Conservation (phyloP, 2,888 invertebrate genomes). For the Callosobruchus maculatus region DNA sequence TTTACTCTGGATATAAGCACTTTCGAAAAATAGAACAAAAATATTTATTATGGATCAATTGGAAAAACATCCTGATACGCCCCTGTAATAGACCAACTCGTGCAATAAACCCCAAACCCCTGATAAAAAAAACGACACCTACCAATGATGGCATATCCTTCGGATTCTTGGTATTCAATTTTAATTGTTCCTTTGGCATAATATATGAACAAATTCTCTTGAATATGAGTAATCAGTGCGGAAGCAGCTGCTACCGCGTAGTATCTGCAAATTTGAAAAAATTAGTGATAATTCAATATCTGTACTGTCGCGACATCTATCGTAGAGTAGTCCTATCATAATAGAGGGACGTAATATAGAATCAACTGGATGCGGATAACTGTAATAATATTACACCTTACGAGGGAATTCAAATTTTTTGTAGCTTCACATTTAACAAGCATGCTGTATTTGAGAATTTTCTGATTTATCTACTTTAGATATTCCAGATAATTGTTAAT, state of each 20-base stretch:
- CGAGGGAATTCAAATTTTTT: background rate
- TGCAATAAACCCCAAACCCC: no score
- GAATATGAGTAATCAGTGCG: slow-evolving; percentile 80
- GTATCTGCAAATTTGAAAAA: slow-evolving; percentile 56
- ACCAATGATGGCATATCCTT: slow-evolving; percentile 83
- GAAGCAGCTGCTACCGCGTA: slow-evolving; percentile 83
- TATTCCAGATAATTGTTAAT: no score
- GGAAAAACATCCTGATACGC: no score
- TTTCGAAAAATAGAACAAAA: no score
- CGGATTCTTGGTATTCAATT: slow-evolving; percentile 77
- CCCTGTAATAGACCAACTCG: no score
- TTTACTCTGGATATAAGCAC: no score
- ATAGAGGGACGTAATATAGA: background rate
- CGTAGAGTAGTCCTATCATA: background rate
- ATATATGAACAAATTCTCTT: slow-evolving; percentile 70
- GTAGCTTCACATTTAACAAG: no score
- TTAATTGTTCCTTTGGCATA: slow-evolving; percentile 75
- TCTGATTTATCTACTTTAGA: no score
- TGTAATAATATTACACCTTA: background rate
- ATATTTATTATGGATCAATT: no score
- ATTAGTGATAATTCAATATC: background rate
- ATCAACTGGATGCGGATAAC: background rate
- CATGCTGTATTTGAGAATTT: no score
- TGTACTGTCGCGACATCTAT: background rate
- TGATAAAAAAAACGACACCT: no score